Conservation (phyloP, 2,113 vertebrate genomes). For the Neomonachus schauinslandi region DNA sequence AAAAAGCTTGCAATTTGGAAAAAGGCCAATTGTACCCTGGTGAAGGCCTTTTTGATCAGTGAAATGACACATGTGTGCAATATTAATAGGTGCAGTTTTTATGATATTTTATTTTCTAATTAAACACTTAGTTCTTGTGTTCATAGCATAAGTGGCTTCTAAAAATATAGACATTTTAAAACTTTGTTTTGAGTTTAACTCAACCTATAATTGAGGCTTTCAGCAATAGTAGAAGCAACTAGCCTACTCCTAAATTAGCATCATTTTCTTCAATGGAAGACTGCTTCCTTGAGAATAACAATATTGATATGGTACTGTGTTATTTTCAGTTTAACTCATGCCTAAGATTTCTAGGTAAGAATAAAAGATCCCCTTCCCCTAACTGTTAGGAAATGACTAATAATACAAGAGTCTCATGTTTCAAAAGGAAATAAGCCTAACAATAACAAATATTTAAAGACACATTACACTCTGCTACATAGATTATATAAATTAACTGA, state of each 20-base stretch:
- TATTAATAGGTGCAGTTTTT: constrained; percentile 91
- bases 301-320: constrained; percentile 55
- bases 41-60: constrained; percentile 88
- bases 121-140: constrained; percentile 82
- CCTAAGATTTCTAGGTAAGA: constrained; percentile 69
- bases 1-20: constrained; percentile 90
- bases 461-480: constrained; percentile 6
- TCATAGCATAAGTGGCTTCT: constrained; percentile 73
- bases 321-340: constrained; percentile 69
- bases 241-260: constrained; percentile 71
- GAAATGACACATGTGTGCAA: constrained; percentile 92
- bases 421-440: constrained; percentile 60
- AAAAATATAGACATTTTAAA: constrained; percentile 77
- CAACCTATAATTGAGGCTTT: constrained; percentile 80
- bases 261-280: constrained; percentile 74
- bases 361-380: constrained; percentile 15
- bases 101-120: constrained; percentile 86
- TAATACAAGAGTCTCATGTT: constrained; percentile 47
- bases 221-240: constrained; percentile 52
- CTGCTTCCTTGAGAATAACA: constrained; percentile 73
- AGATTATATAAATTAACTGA: constrained; percentile 82
- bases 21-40: constrained; percentile 87
- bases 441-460: constrained; percentile 68
- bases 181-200: constrained; percentile 74
- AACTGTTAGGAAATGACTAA: constrained; percentile 65